Evolutionary conservation across 2,113 vertebrate species (phyloP), one percentile per base, ranked within the genome.

Genomic region (Melospiza melodia): DNA sequence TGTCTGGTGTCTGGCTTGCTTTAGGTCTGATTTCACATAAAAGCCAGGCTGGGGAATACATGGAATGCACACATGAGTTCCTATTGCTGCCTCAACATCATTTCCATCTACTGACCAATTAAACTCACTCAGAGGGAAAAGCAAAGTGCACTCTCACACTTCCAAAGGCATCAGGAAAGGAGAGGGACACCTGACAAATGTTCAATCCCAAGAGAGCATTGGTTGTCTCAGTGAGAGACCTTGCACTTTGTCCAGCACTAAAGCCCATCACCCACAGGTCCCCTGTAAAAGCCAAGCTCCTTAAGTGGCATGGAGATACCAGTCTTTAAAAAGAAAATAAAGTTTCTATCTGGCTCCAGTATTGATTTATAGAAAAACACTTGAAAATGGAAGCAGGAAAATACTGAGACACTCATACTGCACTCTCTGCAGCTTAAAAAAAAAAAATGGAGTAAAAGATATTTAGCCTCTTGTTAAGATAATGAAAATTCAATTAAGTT

Each of bases 51-150:
- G 51, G 51, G 14, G 18, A 54, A 9, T 19, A 19, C 9, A 2
- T 1, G 2, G 25, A 31, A 6, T 13, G 11, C 15, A 49, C 2
- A 5, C 1, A 6, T 7, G 21, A 63, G 59, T 52, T 84, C 52
- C 30, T 9, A 15, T 25, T 33, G 49, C 54, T 88, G 43, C 54
- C 43, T 31, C 69, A 72, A 16, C 22, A 19, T 10, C 10, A 0
- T 22, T 39, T 62, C 37, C 43, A 12, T 19, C 49, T 28, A 15
- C 2, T 35, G 65, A 22, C 23, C 48, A 13, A 63, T 10, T 35
- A 22, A 73, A 59, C 22, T 35, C 18, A 65, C 13, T 37, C n/a
- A 6, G 63, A 63, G 28, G 43, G 37, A 22, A 44, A 59, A 59
- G 11, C 15, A 19, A 88, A 67, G 28, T 30, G 13, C 3, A 5